Percentiles rank a stretch among this genome's conserved stretches.
phyloP scores from a whole-genome alignment of 2,113 vertebrate species.

The Anoura caudifer region DNA sequence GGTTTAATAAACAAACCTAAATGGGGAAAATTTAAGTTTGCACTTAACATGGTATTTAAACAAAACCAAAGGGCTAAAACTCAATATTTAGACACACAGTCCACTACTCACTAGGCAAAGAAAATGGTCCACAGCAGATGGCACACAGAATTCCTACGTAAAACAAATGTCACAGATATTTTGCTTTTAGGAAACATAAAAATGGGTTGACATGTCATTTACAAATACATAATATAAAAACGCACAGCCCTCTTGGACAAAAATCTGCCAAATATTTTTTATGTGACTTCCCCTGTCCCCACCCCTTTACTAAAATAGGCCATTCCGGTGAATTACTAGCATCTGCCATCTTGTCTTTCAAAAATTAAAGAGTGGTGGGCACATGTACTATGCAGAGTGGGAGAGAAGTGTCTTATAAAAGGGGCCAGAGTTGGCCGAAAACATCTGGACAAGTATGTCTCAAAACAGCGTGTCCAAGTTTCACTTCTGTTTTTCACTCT shows the following conservation, averaged over 20 bases:
- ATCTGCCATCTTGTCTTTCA: slow-evolving; percentile 73
- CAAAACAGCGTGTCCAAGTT: background rate
- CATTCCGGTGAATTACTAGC: slow-evolving; percentile 86
- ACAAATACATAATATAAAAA: slow-evolving; percentile 82
- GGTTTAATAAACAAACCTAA: slow-evolving; percentile 82
- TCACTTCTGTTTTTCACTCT: slow-evolving; percentile 44
- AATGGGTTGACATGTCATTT: slow-evolving; percentile 74
- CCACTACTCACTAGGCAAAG: slow-evolving; percentile 68
- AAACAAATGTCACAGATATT: slow-evolving; percentile 53
- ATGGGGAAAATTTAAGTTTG: slow-evolving; percentile 59
- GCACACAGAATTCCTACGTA: slow-evolving; percentile 38
- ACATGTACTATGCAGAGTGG: background rate
- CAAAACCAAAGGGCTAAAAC: slow-evolving; percentile 68
- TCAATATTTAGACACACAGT: slow-evolving; percentile 55
- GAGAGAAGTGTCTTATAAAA: slow-evolving; percentile 24
- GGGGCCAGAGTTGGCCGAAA: background rate
- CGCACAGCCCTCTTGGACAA: slow-evolving; percentile 69
- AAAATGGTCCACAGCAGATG: slow-evolving; percentile 57
- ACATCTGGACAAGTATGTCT: slow-evolving; percentile 40
- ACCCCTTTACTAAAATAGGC: slow-evolving; percentile 84
- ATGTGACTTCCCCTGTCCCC: slow-evolving; percentile 59
- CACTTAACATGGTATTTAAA: slow-evolving; percentile 76
- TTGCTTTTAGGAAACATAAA: slow-evolving; percentile 70
- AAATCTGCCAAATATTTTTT: slow-evolving; percentile 69
- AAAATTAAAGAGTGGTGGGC: slow-evolving; percentile 63